Evolutionary conservation across 2,113 vertebrate species (phyloP).

Genomic region (Actenoides lindsayi): DNA sequence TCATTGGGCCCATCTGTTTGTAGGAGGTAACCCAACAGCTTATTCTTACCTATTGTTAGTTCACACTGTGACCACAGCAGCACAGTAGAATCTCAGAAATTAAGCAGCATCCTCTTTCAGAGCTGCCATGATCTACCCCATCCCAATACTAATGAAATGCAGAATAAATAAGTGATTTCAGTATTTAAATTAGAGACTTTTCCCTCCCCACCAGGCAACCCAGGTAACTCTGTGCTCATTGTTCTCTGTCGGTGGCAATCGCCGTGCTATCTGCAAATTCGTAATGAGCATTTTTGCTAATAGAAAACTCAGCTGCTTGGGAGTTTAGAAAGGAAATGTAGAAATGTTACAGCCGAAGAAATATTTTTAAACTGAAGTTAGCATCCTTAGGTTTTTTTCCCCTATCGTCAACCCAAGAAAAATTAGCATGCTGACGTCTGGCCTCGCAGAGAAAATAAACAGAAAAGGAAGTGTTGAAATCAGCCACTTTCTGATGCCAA

Average conservation of each 20-base stretch:
- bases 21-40: background rate
- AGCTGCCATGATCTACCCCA: background rate
- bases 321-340: background rate
- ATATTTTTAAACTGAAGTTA: background rate
- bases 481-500: background rate
- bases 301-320: background rate
- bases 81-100: background rate
- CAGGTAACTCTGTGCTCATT: background rate
- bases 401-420: background rate
- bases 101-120: background rate
- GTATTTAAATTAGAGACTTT: background rate
- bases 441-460: background rate
- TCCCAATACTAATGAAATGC: no score
- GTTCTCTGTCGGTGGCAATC: fast-evolving
- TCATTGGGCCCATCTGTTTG: fast-evolving
- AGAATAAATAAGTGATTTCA: background rate
- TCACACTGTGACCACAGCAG: background rate
- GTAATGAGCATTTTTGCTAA: background rate
- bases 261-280: background rate
- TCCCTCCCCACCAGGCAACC: no score
- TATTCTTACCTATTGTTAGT: background rate
- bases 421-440: background rate
- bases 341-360: background rate
- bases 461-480: background rate
- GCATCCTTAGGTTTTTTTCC: background rate